A percentile compares a stretch with the other conserved stretches of the same genome.
phyloP scores from a whole-genome alignment of 2,797 vertebrate genomes.

The Acestrorhynchus altus region DNA sequence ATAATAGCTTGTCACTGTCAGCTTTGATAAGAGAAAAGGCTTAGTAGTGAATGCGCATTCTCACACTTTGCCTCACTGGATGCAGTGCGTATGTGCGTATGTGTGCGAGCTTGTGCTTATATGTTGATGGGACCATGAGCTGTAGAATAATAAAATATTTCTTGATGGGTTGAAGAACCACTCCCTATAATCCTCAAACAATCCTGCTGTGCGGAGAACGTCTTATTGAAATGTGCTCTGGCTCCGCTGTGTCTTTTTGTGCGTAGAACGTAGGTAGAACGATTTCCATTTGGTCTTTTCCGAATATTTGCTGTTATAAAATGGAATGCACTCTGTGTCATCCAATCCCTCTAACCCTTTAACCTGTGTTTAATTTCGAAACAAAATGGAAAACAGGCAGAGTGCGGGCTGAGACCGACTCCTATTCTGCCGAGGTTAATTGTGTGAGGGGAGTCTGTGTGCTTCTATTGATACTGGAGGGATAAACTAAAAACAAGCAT shows the following conservation, averaged over 20 bases:
- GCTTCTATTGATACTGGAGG: conserved; percentile 32
- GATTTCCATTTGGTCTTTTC: conserved; percentile 49
- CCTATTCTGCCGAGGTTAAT: conserved; percentile 50
- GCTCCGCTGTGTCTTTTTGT: conserved; percentile 32
- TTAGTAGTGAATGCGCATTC: conserved; percentile 53
- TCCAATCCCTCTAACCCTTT: conserved; percentile 49
- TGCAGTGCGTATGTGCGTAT: conserved; percentile 17
- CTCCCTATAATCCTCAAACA: conserved; percentile 31
- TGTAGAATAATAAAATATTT: conserved; percentile 41
- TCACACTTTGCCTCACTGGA: conserved; percentile 18
- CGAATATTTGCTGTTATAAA: conserved; percentile 58
- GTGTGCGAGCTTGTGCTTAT: conserved; percentile 4
- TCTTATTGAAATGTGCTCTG: conserved; percentile 45
- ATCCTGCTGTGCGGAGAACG: conserved; percentile 28
- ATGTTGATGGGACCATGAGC: conserved; percentile 28
- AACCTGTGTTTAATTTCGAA: conserved; percentile 52
- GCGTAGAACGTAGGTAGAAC: conserved; percentile 39
- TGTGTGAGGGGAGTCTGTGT: conserved; percentile 48
- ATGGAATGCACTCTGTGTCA: conserved; percentile 44
- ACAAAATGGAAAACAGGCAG: conserved; percentile 42
- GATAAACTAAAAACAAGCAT: conserved; percentile 48
- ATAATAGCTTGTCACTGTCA: conserved; percentile 71
- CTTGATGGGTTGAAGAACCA: conserved; percentile 43
- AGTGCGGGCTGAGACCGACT: conserved; percentile 46
- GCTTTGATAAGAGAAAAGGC: conserved; percentile 65